Base-by-base conservation (phyloP, 2,797 vertebrate species). In the Eupleurogrammus muticus region DNA sequence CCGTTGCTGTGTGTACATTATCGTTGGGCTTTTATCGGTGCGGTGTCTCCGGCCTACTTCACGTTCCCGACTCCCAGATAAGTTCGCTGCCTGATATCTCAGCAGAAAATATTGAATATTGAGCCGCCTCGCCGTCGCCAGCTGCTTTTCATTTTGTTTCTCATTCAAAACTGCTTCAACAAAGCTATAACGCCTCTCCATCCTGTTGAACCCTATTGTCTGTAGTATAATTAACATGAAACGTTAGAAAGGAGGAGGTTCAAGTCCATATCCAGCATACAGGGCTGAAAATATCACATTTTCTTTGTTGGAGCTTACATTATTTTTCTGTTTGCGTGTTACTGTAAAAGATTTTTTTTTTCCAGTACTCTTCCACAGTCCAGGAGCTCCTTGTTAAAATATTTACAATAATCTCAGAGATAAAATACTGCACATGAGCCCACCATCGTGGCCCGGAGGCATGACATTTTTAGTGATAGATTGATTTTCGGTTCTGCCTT, bases 101-200 rank as follows among this genome's bases (percentile, higher is more conserved):
- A 47, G 51, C 47, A 82, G 57, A 82, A 79, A 65, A 71, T 58
- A 64, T 80, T 58, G 66, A 47, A 69, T 72, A 71, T 52, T 28
- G 57, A 28, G 3, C 28, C 28, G 3, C 28, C 66, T 66, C 56
- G 48, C 70, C 66, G 44, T 51, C 53, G 49, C 58, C 66, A 79
- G 72, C 84, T 77, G 63, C 44, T 66, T 73, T 82, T 84, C 79
- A 89, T 81, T n/a, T n/a, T n/a, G n/a, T 46, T 34, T 46, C 19
- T 70, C 63, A 50, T 61, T 78, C 24, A 77, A 52, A 56, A 44
- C 19, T 16, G 5, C 54, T 68, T 53, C 34, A 17, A 19, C 24
- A 23, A 34, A 14, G 9, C 21, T 53, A 32, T 20, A 50, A 16
- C 49, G 50, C 16, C 51, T 28, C 34, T 40, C n/a, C 44, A 20